Evolutionary conservation across 2,797 vertebrate species (phyloP).

Genomic region (Platalea minor): DNA sequence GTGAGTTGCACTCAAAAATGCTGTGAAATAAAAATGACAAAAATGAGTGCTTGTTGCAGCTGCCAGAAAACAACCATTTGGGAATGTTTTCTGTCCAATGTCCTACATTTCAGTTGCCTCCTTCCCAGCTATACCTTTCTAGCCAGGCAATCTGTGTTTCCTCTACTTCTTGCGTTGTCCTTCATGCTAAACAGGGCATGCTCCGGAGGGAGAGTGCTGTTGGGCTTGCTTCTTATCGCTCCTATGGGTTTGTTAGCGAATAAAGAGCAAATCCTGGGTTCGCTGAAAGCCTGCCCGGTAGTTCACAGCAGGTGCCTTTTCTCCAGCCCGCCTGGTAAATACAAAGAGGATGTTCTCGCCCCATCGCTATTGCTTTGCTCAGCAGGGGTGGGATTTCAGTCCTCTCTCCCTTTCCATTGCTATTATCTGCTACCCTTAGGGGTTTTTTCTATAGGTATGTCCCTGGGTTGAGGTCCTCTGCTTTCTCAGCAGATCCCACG

Average conservation of each 20-base stretch:
- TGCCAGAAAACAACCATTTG: background rate
- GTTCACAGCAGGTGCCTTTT: background rate
- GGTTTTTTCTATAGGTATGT: background rate
- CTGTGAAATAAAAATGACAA: background rate
- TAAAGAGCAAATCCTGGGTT: background rate
- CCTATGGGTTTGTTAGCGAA: rapidly evolving
- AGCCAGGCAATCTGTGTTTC: background rate
- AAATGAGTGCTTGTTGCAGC: background rate
- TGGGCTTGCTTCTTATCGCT: background rate
- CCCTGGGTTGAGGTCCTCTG: background rate
- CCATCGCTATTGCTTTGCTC: rapidly evolving
- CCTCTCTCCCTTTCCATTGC: background rate
- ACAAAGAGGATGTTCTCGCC: background rate
- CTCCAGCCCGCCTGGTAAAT: background rate
- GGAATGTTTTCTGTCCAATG: background rate
- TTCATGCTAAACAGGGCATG: rapidly evolving
- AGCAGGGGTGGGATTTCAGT: background rate
- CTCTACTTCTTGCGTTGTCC: rapidly evolving
- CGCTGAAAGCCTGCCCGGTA: background rate
- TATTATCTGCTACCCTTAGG: background rate
- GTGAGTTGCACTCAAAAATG: background rate
- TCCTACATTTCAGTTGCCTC: background rate
- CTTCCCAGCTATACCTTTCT: background rate
- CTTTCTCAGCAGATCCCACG: background rate
- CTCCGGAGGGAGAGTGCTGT: too few species aligned